Percentiles rank a stretch among this genome's conserved stretches.
phyloP scores from a whole-genome alignment of 1,140 invertebrate genomes.

The Drosophila mojavensis region DNA sequence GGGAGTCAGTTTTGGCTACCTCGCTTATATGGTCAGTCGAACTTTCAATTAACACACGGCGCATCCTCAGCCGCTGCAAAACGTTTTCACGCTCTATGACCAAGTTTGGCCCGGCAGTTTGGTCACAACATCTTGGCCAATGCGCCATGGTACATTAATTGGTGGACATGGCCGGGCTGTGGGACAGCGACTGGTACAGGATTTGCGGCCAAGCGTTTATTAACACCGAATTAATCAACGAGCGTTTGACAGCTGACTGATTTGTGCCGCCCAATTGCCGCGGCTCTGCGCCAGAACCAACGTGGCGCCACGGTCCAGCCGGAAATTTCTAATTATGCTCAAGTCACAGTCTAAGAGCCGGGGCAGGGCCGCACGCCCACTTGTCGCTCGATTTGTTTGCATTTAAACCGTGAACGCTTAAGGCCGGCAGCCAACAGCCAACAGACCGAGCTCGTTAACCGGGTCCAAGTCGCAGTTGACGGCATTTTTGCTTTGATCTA shows the following conservation, averaged over 20 bases:
- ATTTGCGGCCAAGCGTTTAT: constrained; percentile 64
- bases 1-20: constrained; percentile 57
- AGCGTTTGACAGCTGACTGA: constrained; percentile 78
- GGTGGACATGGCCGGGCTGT: constrained; percentile 44
- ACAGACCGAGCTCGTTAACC: constrained; percentile 58
- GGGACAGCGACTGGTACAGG: constrained; percentile 45
- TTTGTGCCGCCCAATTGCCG: constrained; percentile 55
- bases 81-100: constrained; percentile 73
- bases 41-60: constrained; percentile 79
- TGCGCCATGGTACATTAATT: constrained; percentile 56
- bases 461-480: constrained; percentile 47
- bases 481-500: constrained; percentile 65
- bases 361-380: constrained; percentile 61
- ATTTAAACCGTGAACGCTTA: constrained; percentile 36
- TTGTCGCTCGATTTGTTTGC: constrained; percentile 57
- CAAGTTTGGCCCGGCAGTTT: constrained; percentile 56
- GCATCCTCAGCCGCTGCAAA: constrained; percentile 67
- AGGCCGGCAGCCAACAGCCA: constrained; percentile 33
- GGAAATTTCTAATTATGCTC: constrained; percentile 53
- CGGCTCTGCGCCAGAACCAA: constrained; percentile 40
- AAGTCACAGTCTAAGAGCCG: constrained; percentile 36
- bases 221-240: constrained; percentile 79
- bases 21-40: constrained; percentile 72
- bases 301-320: constrained; percentile 57
- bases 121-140: constrained; percentile 31